Percentiles rank a stretch among this genome's conserved stretches.
These are phyloP conservation scores for Drosophila peninsularis DNA, from an alignment of 2,888 invertebrate genomes.

Conservation along the genomic window DNA sequence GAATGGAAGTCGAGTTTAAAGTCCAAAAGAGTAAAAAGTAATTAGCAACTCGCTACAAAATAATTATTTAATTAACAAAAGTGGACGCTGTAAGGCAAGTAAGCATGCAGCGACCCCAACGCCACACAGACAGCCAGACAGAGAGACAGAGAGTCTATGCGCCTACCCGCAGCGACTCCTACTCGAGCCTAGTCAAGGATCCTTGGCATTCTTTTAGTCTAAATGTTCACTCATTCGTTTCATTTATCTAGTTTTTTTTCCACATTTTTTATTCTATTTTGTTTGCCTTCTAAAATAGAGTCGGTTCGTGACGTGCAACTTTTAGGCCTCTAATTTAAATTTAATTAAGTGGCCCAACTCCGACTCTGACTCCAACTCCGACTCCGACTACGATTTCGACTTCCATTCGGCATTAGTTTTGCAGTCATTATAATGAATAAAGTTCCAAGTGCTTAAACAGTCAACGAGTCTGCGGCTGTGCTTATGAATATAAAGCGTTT, in stretches of 20 bases:
- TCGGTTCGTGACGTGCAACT: constrained; percentile 67
- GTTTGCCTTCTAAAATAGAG: constrained; percentile 57
- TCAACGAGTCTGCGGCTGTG: constrained; percentile 17
- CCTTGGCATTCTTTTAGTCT: constrained; percentile 48
- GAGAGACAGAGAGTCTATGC: background rate
- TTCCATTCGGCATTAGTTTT: constrained; percentile 56
- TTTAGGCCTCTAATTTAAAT: constrained; percentile 78
- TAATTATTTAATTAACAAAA: constrained; percentile 81
- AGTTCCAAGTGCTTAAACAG: constrained; percentile 59
- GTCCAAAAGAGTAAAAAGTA: constrained; percentile 62
- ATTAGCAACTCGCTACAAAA: constrained; percentile 77
- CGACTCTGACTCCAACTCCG: background rate
- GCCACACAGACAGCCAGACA: no score
- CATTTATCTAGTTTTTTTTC: constrained; percentile 61
- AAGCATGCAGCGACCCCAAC: constrained; percentile 14
- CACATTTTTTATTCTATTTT: constrained; percentile 24
- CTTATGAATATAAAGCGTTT: constrained; percentile 76
- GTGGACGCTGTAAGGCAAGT: constrained; percentile 44
- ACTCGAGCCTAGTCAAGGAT: constrained; percentile 8
- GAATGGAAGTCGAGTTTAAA: constrained; percentile 41
- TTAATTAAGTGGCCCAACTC: constrained; percentile 76
- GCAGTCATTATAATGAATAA: constrained; percentile 72
- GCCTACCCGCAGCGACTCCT: background rate
- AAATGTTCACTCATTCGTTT: constrained; percentile 73
- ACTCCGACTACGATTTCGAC: background rate